Conservation (phyloP, 1,140 invertebrate genomes). For the Cephus cinctus region DNA sequence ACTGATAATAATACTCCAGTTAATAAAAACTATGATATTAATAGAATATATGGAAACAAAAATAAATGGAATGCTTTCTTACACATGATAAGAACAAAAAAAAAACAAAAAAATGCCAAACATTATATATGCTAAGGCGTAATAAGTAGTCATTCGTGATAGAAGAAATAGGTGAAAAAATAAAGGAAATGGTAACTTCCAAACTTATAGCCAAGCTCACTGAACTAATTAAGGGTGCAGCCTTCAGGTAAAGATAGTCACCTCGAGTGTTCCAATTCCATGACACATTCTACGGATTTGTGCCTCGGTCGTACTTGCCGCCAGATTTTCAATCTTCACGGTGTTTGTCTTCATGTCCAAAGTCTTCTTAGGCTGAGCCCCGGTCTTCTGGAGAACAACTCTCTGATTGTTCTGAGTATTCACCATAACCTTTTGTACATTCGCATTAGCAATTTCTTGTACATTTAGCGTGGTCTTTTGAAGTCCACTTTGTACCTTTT, state of each 20-base stretch:
- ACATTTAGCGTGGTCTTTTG: not conserved
- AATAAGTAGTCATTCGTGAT: not conserved
- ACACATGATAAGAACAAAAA: no score
- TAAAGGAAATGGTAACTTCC: no score
- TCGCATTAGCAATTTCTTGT: not conserved
- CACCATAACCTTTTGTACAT: constrained; percentile 18
- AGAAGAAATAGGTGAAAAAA: constrained; percentile 37
- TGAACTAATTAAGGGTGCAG: no score
- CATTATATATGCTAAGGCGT: not conserved
- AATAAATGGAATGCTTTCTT: no score
- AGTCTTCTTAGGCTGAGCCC: constrained; percentile 20
- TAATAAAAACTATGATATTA: no score
- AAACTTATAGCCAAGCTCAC: no score
- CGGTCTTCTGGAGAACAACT: constrained; percentile 47
- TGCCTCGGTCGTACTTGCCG: constrained; percentile 54
- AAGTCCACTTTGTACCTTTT: constrained; percentile 10
- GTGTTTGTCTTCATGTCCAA: constrained; percentile 46
- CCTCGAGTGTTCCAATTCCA: constrained; percentile 58
- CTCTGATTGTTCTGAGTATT: constrained; percentile 38
- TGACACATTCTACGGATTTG: constrained; percentile 59
- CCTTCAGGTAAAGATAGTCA: constrained; percentile 48
- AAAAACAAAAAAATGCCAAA: not conserved
- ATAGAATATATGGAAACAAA: no score
- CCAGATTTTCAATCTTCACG: constrained; percentile 58
- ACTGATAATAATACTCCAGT: no score